Conservation (phyloP, 1,140 invertebrate species). For the Ceratoteleas bidentatus region DNA sequence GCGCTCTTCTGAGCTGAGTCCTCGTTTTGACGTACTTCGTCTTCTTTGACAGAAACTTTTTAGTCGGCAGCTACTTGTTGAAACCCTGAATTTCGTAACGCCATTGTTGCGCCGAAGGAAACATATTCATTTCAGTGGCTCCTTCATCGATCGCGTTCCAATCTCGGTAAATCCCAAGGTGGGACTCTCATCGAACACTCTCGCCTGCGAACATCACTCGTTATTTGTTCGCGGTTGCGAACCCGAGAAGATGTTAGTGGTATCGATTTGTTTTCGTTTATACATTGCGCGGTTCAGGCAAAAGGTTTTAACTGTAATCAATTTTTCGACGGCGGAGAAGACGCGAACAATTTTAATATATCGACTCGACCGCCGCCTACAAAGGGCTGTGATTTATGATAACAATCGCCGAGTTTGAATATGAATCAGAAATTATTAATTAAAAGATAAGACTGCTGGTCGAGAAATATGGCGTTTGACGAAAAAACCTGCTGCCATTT, state of each 20-base stretch:
- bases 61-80: conserved; percentile 32
- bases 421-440: no score
- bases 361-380: no score
- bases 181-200: neutral
- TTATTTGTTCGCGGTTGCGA: conserved; percentile 21
- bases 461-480: no score
- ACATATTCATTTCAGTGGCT: conserved; percentile 22
- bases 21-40: neutral
- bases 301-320: conserved; percentile 5
- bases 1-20: no score
- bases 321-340: conserved; percentile 1
- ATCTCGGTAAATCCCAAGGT: conserved; percentile 22
- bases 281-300: neutral
- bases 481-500: no score
- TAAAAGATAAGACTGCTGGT: no score
- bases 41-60: conserved; percentile 3
- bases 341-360: no score
- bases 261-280: conserved; percentile 30
- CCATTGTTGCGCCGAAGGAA: conserved; percentile 17
- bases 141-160: conserved; percentile 20
- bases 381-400: no score
- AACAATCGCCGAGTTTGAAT: no score
- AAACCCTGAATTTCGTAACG: conserved; percentile 20
- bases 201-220: conserved; percentile 8
- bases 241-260: conserved; percentile 9